Base-by-base conservation (phyloP, 2,797 vertebrate genomes). In the Sebastiscus albofasciatus region DNA sequence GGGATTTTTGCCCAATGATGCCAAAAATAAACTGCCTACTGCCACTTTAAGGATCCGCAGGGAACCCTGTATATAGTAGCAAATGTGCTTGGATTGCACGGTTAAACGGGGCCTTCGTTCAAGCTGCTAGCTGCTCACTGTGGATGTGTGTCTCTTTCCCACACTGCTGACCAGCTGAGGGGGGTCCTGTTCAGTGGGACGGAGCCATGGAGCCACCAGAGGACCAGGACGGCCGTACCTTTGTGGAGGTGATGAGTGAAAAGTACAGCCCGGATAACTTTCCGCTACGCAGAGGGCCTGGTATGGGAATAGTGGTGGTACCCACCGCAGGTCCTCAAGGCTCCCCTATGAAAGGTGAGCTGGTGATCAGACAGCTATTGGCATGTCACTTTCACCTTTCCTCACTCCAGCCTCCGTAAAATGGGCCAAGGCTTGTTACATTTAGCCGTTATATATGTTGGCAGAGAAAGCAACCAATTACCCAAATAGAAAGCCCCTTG, bases 261-360 rank as follows among this genome's bases (percentile, higher is more conserved):
- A 99, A 99, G 91, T 99, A 99, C 86, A 99, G 98, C 92, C 98
- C 98, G 0, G 98, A 99, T 93, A 99, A 99, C 94, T 99, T 99
- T 69, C 98, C 98, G 0, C 98, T 96, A 79, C 97, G 98, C 62
- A 96, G 98, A 72, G 98, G 97, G 36, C 97, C 97, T 5, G 98
- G 98, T 5, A 96, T 98, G 94, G 98, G 98, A 5, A 96, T 99
- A 70, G 98, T 99, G 78, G 92, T 94, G 49, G 97, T 98, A 33
- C 97, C 98, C 13, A 95, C 96, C 20, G 64, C 11, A 2, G 95
- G 93, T 24, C 96, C 96, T 4, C 97, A 99, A 91, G 98, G 97
- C 34, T 99, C 98, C 6, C 98, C 98, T 2, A 97, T 98, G 97
- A 99, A 99, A 97, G 98, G 98, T 99, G 92, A 93, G 87, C 42